A percentile compares a stretch with the other conserved stretches of the same genome.
Conservation (phyloP, 2,888 invertebrate genomes). For the Entomobrya multifasciata region DNA sequence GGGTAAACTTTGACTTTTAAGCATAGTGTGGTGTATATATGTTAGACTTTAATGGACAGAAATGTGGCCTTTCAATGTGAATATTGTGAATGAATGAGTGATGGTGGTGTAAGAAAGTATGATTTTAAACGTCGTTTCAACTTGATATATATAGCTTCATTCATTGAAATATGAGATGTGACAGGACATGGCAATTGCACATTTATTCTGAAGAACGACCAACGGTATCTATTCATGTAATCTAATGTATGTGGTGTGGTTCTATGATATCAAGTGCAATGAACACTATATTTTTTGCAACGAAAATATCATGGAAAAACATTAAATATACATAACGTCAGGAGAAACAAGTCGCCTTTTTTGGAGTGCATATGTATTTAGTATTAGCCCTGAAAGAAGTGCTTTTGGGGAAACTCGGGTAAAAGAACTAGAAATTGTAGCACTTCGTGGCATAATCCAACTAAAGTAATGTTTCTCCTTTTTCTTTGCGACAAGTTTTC, state of each 20-base stretch:
- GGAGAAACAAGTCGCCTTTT: too few species aligned
- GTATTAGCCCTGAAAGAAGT: too few species aligned
- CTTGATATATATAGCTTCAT: background rate
- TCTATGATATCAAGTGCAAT: too few species aligned
- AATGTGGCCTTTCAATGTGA: background rate
- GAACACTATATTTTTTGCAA: too few species aligned
- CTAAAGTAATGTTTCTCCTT: background rate
- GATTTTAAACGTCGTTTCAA: too few species aligned
- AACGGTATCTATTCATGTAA: background rate
- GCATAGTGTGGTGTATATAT: background rate
- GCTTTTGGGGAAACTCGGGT: too few species aligned
- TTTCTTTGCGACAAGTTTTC: constrained; percentile 45
- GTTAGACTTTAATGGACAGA: background rate
- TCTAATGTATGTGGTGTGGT: background rate
- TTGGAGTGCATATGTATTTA: too few species aligned
- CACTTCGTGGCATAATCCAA: too few species aligned
- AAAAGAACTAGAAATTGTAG: background rate
- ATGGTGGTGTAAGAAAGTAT: background rate
- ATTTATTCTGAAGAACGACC: background rate
- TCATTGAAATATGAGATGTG: background rate
- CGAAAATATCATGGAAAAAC: too few species aligned
- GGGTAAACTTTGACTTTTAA: background rate
- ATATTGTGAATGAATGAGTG: constrained; percentile 14
- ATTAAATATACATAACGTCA: background rate
- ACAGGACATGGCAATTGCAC: background rate